Evolutionary conservation across 2,113 vertebrate species (phyloP).

Genomic region (Mungos mungo): DNA sequence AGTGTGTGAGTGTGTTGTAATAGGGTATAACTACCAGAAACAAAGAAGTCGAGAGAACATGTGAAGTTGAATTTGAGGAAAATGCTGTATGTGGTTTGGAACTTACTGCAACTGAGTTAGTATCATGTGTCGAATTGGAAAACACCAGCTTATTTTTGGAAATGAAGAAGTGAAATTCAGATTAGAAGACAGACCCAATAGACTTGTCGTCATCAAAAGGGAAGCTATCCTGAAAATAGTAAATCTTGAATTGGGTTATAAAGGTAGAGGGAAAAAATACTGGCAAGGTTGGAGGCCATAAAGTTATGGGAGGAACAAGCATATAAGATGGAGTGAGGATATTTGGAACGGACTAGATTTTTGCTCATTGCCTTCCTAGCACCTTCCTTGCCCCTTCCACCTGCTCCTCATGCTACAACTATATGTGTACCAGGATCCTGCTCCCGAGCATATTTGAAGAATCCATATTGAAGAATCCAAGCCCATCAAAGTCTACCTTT

Average conservation of each 20-base stretch:
- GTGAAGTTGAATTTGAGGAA: slow-evolving; percentile 14
- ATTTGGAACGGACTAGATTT: background rate
- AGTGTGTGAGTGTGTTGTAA: background rate
- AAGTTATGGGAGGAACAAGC: background rate
- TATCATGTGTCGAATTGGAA: background rate
- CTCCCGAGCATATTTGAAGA: background rate
- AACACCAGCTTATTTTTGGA: background rate
- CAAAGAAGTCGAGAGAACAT: slow-evolving; percentile 47
- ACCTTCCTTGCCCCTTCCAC: background rate
- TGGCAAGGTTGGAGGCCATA: background rate
- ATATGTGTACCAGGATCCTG: background rate
- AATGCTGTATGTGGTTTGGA: background rate
- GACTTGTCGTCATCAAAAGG: background rate
- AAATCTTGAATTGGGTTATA: background rate
- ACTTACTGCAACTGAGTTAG: background rate
- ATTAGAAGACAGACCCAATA: background rate
- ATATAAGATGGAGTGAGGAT: background rate
- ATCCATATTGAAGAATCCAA: background rate
- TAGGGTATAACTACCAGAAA: slow-evolving; percentile 5
- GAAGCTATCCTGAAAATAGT: background rate
- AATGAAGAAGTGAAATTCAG: slow-evolving; percentile 45
- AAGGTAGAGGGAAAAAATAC: background rate
- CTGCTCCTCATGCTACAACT: background rate
- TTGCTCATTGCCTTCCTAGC: background rate
- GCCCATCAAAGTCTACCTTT: background rate